Percentiles rank a stretch among this genome's conserved stretches.
Conservation (phyloP, 2,888 invertebrate species). For the Perizoma affinitatum region DNA sequence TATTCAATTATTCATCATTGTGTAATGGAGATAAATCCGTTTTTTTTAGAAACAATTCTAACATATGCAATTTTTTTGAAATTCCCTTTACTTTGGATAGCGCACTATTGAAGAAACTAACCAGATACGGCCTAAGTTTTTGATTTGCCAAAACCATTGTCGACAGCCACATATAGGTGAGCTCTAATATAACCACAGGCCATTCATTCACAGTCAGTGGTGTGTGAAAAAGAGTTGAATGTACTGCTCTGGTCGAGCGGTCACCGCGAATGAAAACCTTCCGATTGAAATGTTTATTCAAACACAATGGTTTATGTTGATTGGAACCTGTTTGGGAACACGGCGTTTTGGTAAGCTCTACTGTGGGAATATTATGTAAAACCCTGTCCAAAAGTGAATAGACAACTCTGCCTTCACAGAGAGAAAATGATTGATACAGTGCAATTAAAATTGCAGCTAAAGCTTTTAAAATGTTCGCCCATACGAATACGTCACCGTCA, state of each 20-base stretch:
- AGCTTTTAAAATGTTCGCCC: too few relatives aligned
- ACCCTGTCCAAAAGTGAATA: conserved; percentile 12
- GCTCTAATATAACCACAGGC: conserved; percentile 65
- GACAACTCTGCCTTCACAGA: background rate
- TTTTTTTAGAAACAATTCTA: too few relatives aligned
- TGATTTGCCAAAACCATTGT: conserved; percentile 8
- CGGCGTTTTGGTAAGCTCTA: conserved; percentile 31
- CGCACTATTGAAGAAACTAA: too few relatives aligned
- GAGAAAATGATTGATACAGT: too few relatives aligned
- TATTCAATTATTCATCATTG: too few relatives aligned
- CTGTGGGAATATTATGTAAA: conserved; percentile 24
- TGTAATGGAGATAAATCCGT: too few relatives aligned
- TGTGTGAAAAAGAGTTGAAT: conserved; percentile 75
- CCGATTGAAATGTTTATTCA: conserved; percentile 77
- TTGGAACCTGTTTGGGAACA: conserved; percentile 53
- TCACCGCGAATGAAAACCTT: conserved; percentile 69
- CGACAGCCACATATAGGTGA: conserved; percentile 45
- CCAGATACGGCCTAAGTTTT: background rate
- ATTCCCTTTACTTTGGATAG: too few relatives aligned
- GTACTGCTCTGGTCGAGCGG: conserved; percentile 64
- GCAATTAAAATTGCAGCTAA: too few relatives aligned
- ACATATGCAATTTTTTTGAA: too few relatives aligned
- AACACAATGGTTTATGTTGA: conserved; percentile 69
- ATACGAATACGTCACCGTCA: too few relatives aligned
- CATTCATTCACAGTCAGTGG: conserved; percentile 69